phyloP scores from a whole-genome alignment of 2,888 invertebrate species.

The Uloborus plumipes region DNA sequence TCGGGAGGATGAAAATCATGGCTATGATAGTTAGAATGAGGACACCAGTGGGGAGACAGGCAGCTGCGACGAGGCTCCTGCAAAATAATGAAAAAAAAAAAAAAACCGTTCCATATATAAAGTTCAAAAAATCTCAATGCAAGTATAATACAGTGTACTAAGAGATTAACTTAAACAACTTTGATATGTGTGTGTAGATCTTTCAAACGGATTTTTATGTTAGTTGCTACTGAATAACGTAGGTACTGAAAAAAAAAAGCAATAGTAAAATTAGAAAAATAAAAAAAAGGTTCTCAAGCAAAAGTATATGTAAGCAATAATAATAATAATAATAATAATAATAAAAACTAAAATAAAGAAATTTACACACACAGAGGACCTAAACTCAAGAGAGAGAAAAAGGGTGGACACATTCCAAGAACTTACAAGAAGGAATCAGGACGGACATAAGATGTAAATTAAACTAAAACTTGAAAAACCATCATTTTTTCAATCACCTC shows the following conservation, averaged over 20 bases:
- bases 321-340: neutral
- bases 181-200: too few relatives aligned
- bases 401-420: neutral
- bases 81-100: neutral
- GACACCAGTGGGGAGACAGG: constrained; percentile 46
- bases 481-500: too few relatives aligned
- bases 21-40: constrained; percentile 71
- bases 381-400: neutral
- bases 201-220: too few relatives aligned
- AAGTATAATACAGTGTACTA: neutral
- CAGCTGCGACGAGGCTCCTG: constrained; percentile 43
- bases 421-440: neutral
- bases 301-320: constrained; percentile 2
- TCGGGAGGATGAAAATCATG: constrained; percentile 71
- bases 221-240: too few relatives aligned
- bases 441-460: too few relatives aligned
- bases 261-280: too few relatives aligned
- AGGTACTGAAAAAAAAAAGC: too few relatives aligned
- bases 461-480: too few relatives aligned
- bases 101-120: neutral
- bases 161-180: too few relatives aligned
- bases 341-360: neutral
- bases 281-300: neutral
- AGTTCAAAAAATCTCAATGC: neutral
- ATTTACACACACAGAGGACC: neutral